Evolutionary conservation across 2,888 invertebrate species (phyloP).

Genomic region (Trachelus tabidus): DNA sequence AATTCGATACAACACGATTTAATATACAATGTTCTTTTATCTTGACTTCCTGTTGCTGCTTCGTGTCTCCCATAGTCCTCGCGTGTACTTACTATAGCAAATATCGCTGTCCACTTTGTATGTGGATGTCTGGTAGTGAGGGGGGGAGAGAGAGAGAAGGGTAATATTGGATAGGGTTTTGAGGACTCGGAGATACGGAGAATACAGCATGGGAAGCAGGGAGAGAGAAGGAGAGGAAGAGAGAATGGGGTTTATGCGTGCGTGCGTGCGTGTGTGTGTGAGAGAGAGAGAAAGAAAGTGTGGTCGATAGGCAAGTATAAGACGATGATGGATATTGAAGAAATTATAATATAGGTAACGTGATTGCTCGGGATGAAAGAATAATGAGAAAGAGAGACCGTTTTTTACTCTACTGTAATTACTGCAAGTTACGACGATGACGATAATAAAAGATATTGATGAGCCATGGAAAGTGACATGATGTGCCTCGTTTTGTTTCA

Average conservation of each 20-base stretch:
- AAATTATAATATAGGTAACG: background rate
- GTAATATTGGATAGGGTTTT: background rate
- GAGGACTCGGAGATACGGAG: background rate
- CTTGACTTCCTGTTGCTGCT: background rate
- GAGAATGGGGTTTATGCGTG: background rate
- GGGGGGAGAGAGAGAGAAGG: background rate
- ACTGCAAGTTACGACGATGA: constrained; percentile 35
- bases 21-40: background rate
- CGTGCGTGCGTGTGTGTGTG: too few species aligned
- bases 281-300: background rate
- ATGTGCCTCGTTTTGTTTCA: background rate
- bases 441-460: constrained; percentile 39
- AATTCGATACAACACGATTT: background rate
- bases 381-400: constrained; percentile 19
- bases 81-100: background rate
- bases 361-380: background rate
- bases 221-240: background rate
- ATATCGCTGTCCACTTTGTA: background rate
- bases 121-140: background rate
- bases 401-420: constrained; percentile 40
- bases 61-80: background rate
- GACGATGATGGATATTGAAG: background rate
- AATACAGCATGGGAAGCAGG: background rate
- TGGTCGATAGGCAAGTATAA: background rate
- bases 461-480: constrained; percentile 19